These are phyloP conservation scores for Pomacea maculata DNA, from an alignment of 1,140 invertebrate genomes.

Conservation along the genomic window DNA sequence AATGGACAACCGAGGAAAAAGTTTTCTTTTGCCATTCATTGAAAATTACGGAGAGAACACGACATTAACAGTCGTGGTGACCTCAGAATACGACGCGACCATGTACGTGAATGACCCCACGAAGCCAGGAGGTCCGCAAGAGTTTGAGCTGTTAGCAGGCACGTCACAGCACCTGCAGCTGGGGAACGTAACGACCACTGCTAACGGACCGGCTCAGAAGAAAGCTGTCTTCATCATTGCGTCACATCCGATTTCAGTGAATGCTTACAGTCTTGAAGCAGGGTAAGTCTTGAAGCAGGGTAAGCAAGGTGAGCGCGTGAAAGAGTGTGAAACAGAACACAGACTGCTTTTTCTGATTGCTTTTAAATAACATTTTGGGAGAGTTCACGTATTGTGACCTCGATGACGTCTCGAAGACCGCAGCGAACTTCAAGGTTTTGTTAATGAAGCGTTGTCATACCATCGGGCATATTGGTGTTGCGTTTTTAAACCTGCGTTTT, in stretches of 20 bases:
- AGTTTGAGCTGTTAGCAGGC: slow-evolving; percentile 3
- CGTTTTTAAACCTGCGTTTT: no score
- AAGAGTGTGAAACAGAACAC: no score
- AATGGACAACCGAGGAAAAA: slow-evolving; percentile 7
- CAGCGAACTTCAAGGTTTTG: no score
- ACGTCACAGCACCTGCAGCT: slow-evolving; percentile 5
- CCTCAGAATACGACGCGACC: slow-evolving; percentile 7
- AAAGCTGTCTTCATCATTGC: slow-evolving; percentile 20
- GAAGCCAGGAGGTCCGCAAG: not conserved
- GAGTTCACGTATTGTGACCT: no score
- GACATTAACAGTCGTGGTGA: not conserved
- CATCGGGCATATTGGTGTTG: no score
- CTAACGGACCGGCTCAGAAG: slow-evolving; percentile 6
- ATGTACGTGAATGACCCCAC: slow-evolving; percentile 16
- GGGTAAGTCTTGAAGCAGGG: slow-evolving; percentile 10
- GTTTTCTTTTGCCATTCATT: slow-evolving; percentile 12
- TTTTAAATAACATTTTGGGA: no score
- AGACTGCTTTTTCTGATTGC: no score
- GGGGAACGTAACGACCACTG: not conserved
- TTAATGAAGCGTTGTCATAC: no score
- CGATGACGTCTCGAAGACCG: no score
- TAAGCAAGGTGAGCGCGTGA: not conserved
- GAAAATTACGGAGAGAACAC: not conserved
- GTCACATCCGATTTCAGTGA: slow-evolving; percentile 11
- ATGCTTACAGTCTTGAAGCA: not conserved